Evolutionary conservation across 2,113 vertebrate species (phyloP), one percentile per base, ranked within the genome.

Genomic region (Aplodontia rufa): DNA sequence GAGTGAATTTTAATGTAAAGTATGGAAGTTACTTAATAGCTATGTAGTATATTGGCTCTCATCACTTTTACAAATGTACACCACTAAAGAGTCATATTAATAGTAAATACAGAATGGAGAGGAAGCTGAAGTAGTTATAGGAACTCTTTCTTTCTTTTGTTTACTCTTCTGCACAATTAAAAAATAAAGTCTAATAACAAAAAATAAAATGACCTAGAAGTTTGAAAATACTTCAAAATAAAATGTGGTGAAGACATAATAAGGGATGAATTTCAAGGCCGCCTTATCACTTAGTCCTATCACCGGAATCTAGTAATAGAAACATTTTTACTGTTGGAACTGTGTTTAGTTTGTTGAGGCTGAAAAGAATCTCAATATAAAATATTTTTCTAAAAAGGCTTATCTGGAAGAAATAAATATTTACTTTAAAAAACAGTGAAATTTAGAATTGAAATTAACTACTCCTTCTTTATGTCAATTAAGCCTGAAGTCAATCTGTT

Each of bases 101-200:
- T 30, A 49, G 13, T 62, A 20, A 7, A 32, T 40, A 62, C 32
- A 69, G 17, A 30, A 0, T 42, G 1, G 42, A 10, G n/a, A 47
- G 10, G 14, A 53, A 45, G 22, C 0, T 87, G 37, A 64, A 7
- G 4, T 35, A 1, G 0, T 71, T 0, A 80, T 0, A 74, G 47
- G 22, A 80, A 64, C 6, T 49, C 51, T 66, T 28, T 53, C 30
- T 10, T 45, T 8, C 22, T 51, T 64, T 17, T 32, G 35, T 42
- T 88, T 11, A 72, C 49, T 79, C 71, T 85, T 74, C 30, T 12
- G 14, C 20, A 88, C n/a, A 51, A 13, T n/a, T 37, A 82, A 87
- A 92, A 74, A 79, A 22, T 78, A 66, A 68, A 79, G 8, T 62
- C 20, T 82, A 83, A n/a, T 66, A 40, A 71, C n/a, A 76, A 88